phyloP scores from a whole-genome alignment of 2,888 invertebrate species.

The Dryocosmus kuriphilus region DNA sequence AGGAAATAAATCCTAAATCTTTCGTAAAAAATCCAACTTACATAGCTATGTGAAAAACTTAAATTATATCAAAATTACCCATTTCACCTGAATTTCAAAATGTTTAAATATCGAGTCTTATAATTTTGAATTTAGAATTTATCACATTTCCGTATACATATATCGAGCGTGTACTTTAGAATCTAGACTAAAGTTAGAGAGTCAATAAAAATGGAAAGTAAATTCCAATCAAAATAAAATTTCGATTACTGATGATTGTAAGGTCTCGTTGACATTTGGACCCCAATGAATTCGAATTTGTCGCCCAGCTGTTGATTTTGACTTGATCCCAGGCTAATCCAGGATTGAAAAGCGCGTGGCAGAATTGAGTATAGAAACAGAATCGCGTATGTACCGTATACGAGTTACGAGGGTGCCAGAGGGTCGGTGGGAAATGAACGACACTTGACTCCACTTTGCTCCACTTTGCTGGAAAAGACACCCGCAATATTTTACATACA shows the following conservation, averaged over 20 bases:
- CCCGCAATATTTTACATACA: conserved; percentile 52
- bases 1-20: too few species aligned
- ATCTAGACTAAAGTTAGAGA: not conserved
- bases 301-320: conserved; percentile 60
- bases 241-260: not conserved
- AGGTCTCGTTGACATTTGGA: conserved; percentile 49
- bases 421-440: conserved; percentile 65
- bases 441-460: conserved; percentile 70
- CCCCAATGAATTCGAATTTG: conserved; percentile 56
- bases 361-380: conserved; percentile 46
- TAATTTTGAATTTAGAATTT: too few species aligned
- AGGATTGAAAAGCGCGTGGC: conserved; percentile 63
- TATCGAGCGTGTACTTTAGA: too few species aligned
- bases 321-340: conserved; percentile 60
- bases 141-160: too few species aligned
- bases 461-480: conserved; percentile 48
- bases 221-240: conserved; percentile 19
- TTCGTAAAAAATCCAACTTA: too few species aligned
- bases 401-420: conserved; percentile 52
- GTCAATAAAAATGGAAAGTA: not conserved
- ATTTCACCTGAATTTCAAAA: too few species aligned
- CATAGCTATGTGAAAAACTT: too few species aligned
- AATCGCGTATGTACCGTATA: conserved; percentile 42
- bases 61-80: too few species aligned
- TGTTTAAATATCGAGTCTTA: too few species aligned